These are phyloP conservation scores for Hypanus sabinus DNA, from an alignment of 2,113 vertebrate genomes.

Conservation along the genomic window DNA sequence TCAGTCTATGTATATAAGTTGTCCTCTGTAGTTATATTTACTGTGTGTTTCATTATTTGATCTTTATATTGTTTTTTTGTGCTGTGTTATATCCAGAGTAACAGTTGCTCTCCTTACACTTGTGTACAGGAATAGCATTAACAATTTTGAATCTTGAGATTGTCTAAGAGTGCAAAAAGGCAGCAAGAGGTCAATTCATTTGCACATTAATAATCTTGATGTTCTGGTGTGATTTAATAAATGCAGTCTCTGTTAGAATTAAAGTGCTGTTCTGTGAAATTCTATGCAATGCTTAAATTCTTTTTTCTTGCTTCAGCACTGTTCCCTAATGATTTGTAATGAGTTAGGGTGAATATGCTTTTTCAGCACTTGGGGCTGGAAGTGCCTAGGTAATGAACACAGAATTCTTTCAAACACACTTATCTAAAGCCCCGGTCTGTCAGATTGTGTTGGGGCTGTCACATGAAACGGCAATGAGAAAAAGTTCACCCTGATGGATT, in stretches of 20 bases:
- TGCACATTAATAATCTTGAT: neutral
- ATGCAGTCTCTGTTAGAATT: slow-evolving; percentile 15
- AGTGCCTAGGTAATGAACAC: slow-evolving; percentile 1
- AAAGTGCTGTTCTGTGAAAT: slow-evolving; percentile 31
- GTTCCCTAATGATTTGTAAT: slow-evolving; percentile 15
- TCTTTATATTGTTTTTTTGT: no score
- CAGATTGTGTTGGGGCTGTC: neutral
- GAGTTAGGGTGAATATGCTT: neutral
- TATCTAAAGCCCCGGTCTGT: neutral
- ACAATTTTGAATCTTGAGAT: neutral
- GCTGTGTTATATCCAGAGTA: no score
- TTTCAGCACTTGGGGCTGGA: neutral
- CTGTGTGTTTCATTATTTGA: no score
- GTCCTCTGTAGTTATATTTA: no score
- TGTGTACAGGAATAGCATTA: no score
- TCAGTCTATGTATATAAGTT: no score
- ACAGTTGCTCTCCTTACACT: no score
- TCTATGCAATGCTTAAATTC: slow-evolving; percentile 17
- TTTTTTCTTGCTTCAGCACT: neutral
- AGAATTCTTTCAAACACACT: slow-evolving; percentile 21
- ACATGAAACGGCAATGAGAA: neutral
- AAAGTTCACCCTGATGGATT: neutral
- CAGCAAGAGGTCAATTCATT: neutral
- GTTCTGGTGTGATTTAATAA: slow-evolving; percentile 14
- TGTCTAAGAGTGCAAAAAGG: neutral